phyloP scores from a whole-genome alignment of 2,888 invertebrate species.

The Adelphocoris suturalis region DNA sequence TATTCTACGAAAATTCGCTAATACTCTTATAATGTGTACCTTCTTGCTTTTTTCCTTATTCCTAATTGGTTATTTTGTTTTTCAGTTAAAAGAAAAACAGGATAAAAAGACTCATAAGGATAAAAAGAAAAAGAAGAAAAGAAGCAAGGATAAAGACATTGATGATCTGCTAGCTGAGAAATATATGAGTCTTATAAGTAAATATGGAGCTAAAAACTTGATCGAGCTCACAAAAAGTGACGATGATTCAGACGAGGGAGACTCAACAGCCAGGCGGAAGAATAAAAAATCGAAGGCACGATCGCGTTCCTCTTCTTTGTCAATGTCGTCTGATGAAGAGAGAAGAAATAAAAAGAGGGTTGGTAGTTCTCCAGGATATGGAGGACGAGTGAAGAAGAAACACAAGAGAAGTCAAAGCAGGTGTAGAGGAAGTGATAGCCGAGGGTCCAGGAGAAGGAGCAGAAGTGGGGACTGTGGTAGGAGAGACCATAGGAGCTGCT shows the following conservation, averaged over 20 bases:
- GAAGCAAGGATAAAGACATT: conserved; percentile 80
- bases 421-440: neutral
- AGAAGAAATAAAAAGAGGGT: neutral
- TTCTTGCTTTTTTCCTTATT: no score
- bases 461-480: neutral
- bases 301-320: neutral
- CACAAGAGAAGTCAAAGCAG: conserved; percentile 28
- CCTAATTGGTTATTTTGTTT: conserved; percentile 68
- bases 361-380: neutral
- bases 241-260: conserved; percentile 19
- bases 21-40: no score
- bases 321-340: conserved; percentile 5
- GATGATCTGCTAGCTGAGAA: conserved; percentile 78
- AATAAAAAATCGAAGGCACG: neutral
- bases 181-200: conserved; percentile 78
- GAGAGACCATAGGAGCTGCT: neutral
- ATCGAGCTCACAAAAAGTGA: conserved; percentile 70
- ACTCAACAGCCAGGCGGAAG: neutral
- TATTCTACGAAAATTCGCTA: no score
- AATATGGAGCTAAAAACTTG: conserved; percentile 77
- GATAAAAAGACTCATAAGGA: conserved; percentile 74
- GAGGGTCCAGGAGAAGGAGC: conserved; percentile 43
- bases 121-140: conserved; percentile 80
- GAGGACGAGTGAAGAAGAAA: conserved; percentile 1
- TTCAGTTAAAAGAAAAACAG: conserved; percentile 72